Base-by-base conservation (phyloP, 1,140 invertebrate species). In the Heliconius hewitsoni region DNA sequence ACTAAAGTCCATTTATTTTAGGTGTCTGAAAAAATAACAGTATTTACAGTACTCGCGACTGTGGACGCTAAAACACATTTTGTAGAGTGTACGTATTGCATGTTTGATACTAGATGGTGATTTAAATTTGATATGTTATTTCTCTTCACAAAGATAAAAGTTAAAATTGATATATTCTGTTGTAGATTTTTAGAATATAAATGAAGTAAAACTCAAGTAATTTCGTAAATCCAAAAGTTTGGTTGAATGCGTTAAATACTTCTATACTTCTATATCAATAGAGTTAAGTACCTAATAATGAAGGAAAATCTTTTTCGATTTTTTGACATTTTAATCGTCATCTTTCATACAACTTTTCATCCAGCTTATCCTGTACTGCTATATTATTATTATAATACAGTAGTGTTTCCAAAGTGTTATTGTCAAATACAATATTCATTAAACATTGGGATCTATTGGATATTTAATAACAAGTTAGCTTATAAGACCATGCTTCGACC, bases 1-100 rank as follows among this genome's bases (percentile, higher is more conserved):
- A 27, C 23, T 66, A 66, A 66, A 66, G 57, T 66, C 57, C 57
- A 27, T 66, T 66, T 66, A 11, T 66, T 66, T 66, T n/a, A 16
- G 23, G 57, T 27, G 23, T 27, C 23, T 66, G 57, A 66, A 66
- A 66, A 66, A 66, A 66, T 66, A 66, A 66, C 57, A 66, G 3
- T 60, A 8, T 66, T 66, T 27, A 23, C 23, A 66, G 57, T 66
- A 27, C 57, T 66, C 60, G 60, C 2, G 60, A 13, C 60, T 66
- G 55, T 19, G 60, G 27, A 13, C 16, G 27, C 27, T 66, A 30
- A 66, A 66, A 66, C 27, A 66, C 27, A 13, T 66, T 66, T 60
- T 66, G 27, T 66, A 23, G 60, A 5, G 13, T 66, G 60, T 66
- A 30, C 60, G 60, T 66, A 30, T 27, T 16, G 60, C 13, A 11